Evolutionary conservation across 2,797 vertebrate genomes (phyloP).

Genomic region (Melanogrammus aeglefinus): DNA sequence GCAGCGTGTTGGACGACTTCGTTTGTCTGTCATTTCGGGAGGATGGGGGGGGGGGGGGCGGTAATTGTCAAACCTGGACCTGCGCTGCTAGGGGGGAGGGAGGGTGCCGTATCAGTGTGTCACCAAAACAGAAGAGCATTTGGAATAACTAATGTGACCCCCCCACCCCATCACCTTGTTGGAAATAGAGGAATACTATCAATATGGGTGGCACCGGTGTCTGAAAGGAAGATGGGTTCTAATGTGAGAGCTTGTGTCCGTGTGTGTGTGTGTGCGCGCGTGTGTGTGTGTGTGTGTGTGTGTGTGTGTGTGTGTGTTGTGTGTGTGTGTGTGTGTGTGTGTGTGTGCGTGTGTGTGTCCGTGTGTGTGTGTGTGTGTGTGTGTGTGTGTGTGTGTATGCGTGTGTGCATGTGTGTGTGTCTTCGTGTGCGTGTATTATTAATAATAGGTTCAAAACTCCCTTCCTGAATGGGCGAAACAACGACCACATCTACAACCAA

Average conservation of each 20-base stretch:
- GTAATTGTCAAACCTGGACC: constrained; percentile 66
- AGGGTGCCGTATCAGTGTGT: constrained; percentile 56
- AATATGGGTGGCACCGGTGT: constrained; percentile 52
- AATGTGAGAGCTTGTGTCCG: constrained; percentile 9
- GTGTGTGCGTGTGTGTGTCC: background rate
- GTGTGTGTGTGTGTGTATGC: no score
- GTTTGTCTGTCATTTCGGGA: background rate
- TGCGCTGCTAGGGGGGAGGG: constrained; percentile 9
- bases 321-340: background rate
- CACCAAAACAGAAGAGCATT: constrained; percentile 58
- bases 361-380: constrained; percentile 3
- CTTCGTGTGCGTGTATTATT: constrained; percentile 3
- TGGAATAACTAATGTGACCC: constrained; percentile 64
- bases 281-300: constrained; percentile 3
- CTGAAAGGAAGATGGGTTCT: constrained; percentile 42
- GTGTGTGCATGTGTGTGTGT: no score
- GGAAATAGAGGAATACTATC: constrained; percentile 41
- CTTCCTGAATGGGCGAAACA: constrained; percentile 6
- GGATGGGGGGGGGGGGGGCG: background rate
- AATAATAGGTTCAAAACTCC: constrained; percentile 29
- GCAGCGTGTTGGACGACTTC: background rate
- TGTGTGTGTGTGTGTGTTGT: no score
- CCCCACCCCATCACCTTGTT: constrained; percentile 1
- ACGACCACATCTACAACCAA: background rate
- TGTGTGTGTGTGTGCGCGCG: background rate